Evolutionary conservation across 2,113 vertebrate genomes (phyloP).

Genomic region (Chloropsis hardwickii): DNA sequence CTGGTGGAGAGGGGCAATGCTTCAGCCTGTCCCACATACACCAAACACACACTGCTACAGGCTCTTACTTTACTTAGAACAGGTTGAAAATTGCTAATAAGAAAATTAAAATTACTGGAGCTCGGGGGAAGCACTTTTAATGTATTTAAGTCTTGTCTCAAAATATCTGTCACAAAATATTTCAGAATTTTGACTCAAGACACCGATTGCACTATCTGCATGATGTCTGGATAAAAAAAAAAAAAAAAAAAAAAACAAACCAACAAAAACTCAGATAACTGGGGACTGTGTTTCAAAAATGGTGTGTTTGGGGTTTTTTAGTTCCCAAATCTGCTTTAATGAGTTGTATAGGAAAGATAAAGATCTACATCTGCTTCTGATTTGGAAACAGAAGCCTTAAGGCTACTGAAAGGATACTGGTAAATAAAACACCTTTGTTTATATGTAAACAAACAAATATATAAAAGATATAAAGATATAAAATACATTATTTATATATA

Average conservation of each 20-base stretch:
- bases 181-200: neutral
- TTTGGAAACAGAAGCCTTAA: neutral
- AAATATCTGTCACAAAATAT: neutral
- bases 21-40: accelerated
- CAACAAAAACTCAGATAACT: neutral
- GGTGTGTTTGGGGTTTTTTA: accelerated
- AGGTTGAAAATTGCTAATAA: neutral
- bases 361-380: neutral
- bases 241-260: neutral
- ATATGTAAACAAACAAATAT: neutral
- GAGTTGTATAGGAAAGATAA: neutral
- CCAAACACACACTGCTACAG: neutral
- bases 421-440: neutral
- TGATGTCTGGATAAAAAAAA: neutral
- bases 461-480: neutral
- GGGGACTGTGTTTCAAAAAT: neutral
- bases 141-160: neutral
- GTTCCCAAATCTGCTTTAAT: neutral
- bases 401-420: neutral
- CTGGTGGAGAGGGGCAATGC: neutral
- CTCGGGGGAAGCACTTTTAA: neutral
- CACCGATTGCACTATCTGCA: neutral
- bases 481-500: neutral
- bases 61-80: neutral
- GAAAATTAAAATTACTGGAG: neutral